Base-by-base conservation (phyloP, 2,888 invertebrate species). In the Polymixis flavicincta region DNA sequence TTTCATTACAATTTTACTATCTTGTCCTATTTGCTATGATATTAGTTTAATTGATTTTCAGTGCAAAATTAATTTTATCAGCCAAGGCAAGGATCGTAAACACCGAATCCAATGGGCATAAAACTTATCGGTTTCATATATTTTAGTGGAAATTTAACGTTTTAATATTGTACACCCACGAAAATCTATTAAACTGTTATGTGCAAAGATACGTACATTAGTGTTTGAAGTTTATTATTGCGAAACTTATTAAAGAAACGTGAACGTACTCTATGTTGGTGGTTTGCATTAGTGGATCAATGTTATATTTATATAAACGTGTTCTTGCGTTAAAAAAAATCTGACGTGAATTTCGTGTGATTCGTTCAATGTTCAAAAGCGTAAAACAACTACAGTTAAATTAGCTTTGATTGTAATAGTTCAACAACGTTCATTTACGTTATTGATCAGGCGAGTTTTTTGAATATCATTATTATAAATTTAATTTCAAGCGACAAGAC, bases 141-240 rank as follows among this genome's bases (percentile, higher is more conserved):
- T 70, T 84, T 80, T 73, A 71, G 59, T 66, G 57, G 74, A 78
- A 82, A 79, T 82, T 72, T 74, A 79, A 60, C 37, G 52, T 71
- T 74, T 82, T 82, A 71, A 84, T 74, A 83, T 73, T 70, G 60
- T 69, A 85, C 87, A 76, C 85, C 87, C 72, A 86, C 87, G 71
- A 76, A 68, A 74, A 77, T 55, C 65, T 55, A 78, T 78, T 72
- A 32, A 82, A 75, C 59, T 37, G 75, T 76, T 63, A 70, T 66
- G 68, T 64, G 67, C 84, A 82, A 76, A 82, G 79, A 60, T 76
- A 80, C n/a, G n/a, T n/a, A n/a, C 54, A 57, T 76, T 66, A 76
- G 71, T 68, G 71, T 76, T 81, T 81, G 66, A 68, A 67, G 71
- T 64, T 68, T 67, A 72, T 70, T 68, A 48, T 84, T 84, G 67